Evolutionary conservation across 2,888 invertebrate species (phyloP), one percentile per base, ranked within the genome.

Genomic region (Lithophane socia): DNA sequence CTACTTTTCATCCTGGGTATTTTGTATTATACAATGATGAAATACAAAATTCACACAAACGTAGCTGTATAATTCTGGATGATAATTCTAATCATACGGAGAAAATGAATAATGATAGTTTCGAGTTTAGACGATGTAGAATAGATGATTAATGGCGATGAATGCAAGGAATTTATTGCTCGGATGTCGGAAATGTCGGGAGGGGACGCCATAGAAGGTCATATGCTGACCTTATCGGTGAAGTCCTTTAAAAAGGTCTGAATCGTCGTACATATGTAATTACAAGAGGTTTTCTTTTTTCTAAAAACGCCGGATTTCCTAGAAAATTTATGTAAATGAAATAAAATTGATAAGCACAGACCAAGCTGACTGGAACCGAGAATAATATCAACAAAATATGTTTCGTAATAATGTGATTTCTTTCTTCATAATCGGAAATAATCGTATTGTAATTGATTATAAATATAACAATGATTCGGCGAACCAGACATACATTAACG

Each of bases 171-270:
- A 85, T 80, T 85, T 80, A 85, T 73, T 73, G 73, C 69, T 85
- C 63, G 29, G 61, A 63, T 67, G 73, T 80, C 73, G 66, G 67
- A 80, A 80, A 85, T 67, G 52, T 24, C 65, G 72, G 61, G 67
- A 85, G 81, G 85, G 80, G 84, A 80, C 80, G 58, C 80, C 73
- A n/a, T 63, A 49, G 67, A 80, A 80, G 81, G 80, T 81, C 80
- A 85, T 9, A 42, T 0, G 44, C 29, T 73, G 81, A 81, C 85
- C 73, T 73, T 85, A 60, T 52, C 47, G 70, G 21, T 49, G 52
- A 10, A 85, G 37, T 80, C 67, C 64, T 70, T 60, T 70, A 60
- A 85, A 79, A 85, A 81, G 63, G 63, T 66, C 18, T 66, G 21
- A 61, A 49, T 54, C 10, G 44, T 60, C 18, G 78, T 56, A 61